These are phyloP conservation scores for Macrobrachium rosenbergii DNA, from an alignment of 1,140 invertebrate genomes.

Conservation along the genomic window DNA sequence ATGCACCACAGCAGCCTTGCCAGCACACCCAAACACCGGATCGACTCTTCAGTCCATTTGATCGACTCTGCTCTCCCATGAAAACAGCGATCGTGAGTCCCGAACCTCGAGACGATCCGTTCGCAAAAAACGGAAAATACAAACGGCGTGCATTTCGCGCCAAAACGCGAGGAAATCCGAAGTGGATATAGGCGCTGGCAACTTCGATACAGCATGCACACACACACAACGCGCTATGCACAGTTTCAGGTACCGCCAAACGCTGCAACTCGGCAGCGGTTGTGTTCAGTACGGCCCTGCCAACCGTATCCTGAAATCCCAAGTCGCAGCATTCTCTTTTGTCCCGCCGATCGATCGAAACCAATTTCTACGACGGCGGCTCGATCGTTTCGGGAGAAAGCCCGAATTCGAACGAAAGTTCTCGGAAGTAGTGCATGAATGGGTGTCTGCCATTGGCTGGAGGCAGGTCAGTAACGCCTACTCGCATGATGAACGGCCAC, in stretches of 20 bases:
- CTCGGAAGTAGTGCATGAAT: conserved; percentile 3
- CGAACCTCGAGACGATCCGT: background rate
- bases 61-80: background rate
- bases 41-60: background rate
- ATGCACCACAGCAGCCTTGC: conserved; percentile 3
- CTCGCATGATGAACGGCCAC: conserved; percentile 21
- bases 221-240: conserved; percentile 1
- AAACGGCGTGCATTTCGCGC: background rate
- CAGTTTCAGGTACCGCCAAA: conserved; percentile 12
- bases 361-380: background rate
- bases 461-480: conserved; percentile 3
- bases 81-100: background rate
- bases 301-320: background rate
- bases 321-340: background rate
- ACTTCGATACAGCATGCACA: conserved; percentile 1
- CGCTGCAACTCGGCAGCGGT: background rate
- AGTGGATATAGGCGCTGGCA: background rate
- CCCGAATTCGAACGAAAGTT: background rate
- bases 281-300: background rate
- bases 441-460: background rate
- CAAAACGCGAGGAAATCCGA: background rate
- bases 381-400: background rate
- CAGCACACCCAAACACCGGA: background rate
- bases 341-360: background rate
- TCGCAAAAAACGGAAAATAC: background rate